Evolutionary conservation across 1,140 invertebrate species (phyloP).

Genomic region (Anastatus disparis): DNA sequence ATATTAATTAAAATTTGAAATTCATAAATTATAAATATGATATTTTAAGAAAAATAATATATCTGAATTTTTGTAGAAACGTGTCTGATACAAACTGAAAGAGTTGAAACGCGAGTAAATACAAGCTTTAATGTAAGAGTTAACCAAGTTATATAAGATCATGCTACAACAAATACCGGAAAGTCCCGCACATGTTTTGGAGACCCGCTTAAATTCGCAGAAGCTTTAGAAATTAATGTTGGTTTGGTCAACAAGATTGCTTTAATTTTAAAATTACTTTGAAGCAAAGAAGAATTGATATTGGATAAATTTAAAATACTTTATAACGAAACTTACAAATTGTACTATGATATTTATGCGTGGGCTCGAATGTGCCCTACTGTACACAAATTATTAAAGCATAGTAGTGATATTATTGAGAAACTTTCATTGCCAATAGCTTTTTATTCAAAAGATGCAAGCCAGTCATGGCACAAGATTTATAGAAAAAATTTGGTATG

Average conservation of each 20-base stretch:
- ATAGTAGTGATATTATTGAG: neutral
- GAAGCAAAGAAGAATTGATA: conserved; percentile 8
- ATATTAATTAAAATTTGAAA: no score
- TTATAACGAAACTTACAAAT: neutral
- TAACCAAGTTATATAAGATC: conserved; percentile 1
- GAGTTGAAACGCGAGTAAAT: no score
- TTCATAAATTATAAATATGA: no score
- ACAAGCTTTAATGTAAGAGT: no score
- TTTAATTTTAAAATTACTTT: neutral
- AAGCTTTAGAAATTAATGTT: neutral
- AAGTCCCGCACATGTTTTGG: neutral
- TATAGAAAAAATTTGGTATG: conserved; percentile 9
- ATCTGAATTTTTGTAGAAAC: no score
- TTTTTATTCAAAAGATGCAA: conserved; percentile 8
- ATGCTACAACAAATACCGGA: conserved; percentile 10
- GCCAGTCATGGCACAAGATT: conserved; percentile 15
- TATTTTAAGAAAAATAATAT: no score
- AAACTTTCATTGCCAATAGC: neutral
- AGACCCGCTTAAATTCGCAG: neutral
- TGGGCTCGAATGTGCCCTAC: conserved; percentile 12
- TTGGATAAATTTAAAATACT: neutral
- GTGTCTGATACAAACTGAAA: no score
- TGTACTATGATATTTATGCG: neutral
- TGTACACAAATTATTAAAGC: conserved; percentile 5
- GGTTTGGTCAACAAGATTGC: neutral